Base-by-base conservation (phyloP, 2,888 invertebrate species). In the Lycocerus yunnanus region DNA sequence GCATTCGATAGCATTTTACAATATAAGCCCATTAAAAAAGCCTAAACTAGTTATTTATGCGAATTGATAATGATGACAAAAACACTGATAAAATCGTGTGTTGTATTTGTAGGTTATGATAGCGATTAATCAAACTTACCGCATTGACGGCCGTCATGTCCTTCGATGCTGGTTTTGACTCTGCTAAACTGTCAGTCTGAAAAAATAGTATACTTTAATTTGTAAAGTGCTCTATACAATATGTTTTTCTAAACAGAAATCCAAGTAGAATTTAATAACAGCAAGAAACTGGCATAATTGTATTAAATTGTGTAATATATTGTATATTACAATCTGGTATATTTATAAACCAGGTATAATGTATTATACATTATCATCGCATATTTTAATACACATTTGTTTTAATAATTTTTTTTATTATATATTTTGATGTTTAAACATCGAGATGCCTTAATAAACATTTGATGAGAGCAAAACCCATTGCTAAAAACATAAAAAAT, bases 141-240 rank as follows among this genome's bases (percentile, higher is more conserved):
- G 91, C 90, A 88, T 91, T 91, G 84, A 91, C 90, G 85, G 91
- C 91, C 84, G 91, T 90, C 91, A 91, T 91, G 83, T 88, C 88
- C 85, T 87, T 88, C 81, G 87, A 84, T 84, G 85, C 85, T 82
- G 86, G 84, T 78, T 85, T 85, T 78, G 85, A 83, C 78, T 86
- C 86, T 78, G 85, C 85, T 86, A 87, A 81, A 83, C 85, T 86
- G 83, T 87, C 87, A 83, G 84, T 86, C 87, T 87, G 86, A 20
- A 85, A 86, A 75, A 81, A 80, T 82, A 76, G 76, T 68, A 66
- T 70, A 72, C 69, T 78, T 78, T 79, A 79, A 74, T 67, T 71
- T 5, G 43, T 43, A 3, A n/a, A 43, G 43, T n/a, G n/a, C 43
- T 43, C n/a, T 43, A 43, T 8, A 43, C 2, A 43, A 43, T n/a